Evolutionary conservation across 2,797 vertebrate genomes (phyloP), one percentile per base, ranked within the genome.

Genomic region (Phataginus tetradactyla): DNA sequence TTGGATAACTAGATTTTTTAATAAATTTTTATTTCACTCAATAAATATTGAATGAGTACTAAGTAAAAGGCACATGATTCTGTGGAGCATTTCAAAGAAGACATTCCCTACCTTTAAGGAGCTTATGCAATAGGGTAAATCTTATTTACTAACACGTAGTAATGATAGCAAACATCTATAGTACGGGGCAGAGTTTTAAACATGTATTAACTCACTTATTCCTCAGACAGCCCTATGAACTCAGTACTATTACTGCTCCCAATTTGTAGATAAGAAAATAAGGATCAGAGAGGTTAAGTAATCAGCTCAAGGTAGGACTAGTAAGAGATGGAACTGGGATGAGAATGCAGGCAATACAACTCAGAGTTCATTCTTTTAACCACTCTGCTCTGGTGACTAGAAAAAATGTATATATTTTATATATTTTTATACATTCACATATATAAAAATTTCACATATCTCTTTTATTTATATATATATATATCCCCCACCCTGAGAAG

Each of bases 21-120:
- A 53, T 86, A 83, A 86, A 88, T 72, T 90, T 92, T 57, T 42
- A 12, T 75, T 86, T 94, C 78, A 77, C 39, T 93, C 71, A 84
- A 10, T 88, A 69, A 85, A 14, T 23, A 71, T 2, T 79, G 61
- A 85, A 72, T 69, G 5, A 21, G 37, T 64, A 34, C 51, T 64
- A 49, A 45, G 20, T 63, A n/a, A 37, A 66, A 85, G 27, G n/a
- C 15, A 37, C 8, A 69, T 51, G 39, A 66, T 29, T 53, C 45
- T 45, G 3, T 18, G 14, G 42, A 11, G 15, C 21, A 69, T 25
- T 81, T 29, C 63, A 66, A 84, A 72, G 13, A 81, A 75, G 15
- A 57, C 12, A 64, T 25, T 59, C 27, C 15, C 11, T 23, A 12
- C 15, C 27, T 10, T 95, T 66, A 61, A 63, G 57, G 14, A 64